Evolutionary conservation across 2,113 vertebrate species (phyloP).

Genomic region (Aviceda subcristata): DNA sequence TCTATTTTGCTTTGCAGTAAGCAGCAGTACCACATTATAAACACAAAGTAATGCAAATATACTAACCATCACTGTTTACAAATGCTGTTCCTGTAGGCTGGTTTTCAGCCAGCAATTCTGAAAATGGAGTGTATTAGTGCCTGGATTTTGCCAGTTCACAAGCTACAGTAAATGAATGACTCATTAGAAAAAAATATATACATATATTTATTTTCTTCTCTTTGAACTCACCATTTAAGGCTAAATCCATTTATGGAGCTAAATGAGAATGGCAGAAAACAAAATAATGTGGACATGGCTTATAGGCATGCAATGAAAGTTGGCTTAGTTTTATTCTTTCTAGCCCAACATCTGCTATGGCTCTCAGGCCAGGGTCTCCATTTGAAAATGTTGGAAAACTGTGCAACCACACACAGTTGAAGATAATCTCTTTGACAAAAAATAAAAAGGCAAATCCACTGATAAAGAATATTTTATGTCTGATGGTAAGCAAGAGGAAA

Average conservation of each 20-base stretch:
- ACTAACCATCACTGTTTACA: not conserved
- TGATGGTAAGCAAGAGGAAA: not conserved
- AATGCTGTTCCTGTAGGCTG: not conserved
- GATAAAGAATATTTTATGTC: not conserved
- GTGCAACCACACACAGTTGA: not conserved
- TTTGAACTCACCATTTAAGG: not conserved
- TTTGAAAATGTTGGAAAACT: not conserved
- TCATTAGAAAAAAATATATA: not conserved
- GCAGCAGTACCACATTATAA: not conserved
- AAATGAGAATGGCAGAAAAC: not conserved
- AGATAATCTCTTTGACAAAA: not conserved
- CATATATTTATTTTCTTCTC: not conserved
- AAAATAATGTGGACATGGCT: not conserved
- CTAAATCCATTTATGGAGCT: not conserved
- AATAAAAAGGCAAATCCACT: not conserved
- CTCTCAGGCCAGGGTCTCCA: not conserved
- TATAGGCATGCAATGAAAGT: not conserved
- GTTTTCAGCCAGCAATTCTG: not conserved
- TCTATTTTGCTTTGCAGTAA: not conserved
- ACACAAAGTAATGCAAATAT: not conserved
- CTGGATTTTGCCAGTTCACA: not conserved
- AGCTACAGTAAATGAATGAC: not conserved
- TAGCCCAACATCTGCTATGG: not conserved
- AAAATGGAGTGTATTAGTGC: not conserved
- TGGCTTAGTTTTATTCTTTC: not conserved